Conservation (phyloP, 1,140 invertebrate species). For the Lepeophtheirus salmonis region DNA sequence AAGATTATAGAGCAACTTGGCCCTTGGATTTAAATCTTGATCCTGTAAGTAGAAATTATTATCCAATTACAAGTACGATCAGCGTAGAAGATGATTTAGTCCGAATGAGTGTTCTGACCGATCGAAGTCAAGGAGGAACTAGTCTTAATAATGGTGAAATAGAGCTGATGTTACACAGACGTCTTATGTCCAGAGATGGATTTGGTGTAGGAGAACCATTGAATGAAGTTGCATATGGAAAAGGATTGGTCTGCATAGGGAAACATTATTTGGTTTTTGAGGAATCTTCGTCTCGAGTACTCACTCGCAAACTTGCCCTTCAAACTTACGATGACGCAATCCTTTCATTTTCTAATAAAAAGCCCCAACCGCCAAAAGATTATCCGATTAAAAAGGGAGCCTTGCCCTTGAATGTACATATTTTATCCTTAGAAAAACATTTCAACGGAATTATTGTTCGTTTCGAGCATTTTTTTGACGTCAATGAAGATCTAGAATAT, state of each 20-base stretch:
- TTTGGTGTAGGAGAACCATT: slow-evolving; percentile 81
- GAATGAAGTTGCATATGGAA: slow-evolving; percentile 55
- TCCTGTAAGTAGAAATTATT: slow-evolving; percentile 67
- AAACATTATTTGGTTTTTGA: slow-evolving; percentile 33
- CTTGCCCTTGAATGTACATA: background rate
- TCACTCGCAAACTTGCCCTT: background rate
- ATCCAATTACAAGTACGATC: slow-evolving; percentile 68
- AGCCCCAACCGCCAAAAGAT: background rate
- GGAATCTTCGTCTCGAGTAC: background rate
- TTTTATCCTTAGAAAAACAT: background rate
- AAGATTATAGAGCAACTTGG: slow-evolving; percentile 37
- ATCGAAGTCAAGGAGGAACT: slow-evolving; percentile 65
- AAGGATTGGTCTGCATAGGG: slow-evolving; percentile 61
- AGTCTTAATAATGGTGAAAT: slow-evolving; percentile 52
- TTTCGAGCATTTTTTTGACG: background rate
- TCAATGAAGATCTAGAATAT: background rate
- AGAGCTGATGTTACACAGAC: slow-evolving; percentile 53
- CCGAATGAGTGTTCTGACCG: slow-evolving; percentile 47
- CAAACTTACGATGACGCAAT: background rate
- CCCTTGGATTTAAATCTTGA: slow-evolving; percentile 47
- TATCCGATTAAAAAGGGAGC: background rate
- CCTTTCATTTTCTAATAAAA: background rate
- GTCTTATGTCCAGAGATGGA: slow-evolving; percentile 64
- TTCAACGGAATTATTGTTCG: background rate
- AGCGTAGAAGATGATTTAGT: slow-evolving; percentile 36